Base-by-base conservation (phyloP, 2,888 invertebrate genomes). In the Mythimna albipuncta region DNA sequence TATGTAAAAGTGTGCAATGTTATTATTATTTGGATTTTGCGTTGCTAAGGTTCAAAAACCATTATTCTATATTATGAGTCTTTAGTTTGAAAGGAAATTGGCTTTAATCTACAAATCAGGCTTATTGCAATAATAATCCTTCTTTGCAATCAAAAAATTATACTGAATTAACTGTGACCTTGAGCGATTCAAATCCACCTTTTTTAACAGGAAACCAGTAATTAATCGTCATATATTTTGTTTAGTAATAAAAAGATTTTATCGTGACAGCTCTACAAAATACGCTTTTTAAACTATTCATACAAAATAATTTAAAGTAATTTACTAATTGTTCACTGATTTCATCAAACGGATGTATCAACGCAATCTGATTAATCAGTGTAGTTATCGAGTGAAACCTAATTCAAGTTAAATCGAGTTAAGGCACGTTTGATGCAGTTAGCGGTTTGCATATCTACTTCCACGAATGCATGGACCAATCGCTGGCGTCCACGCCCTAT, bases 341-440 rank as follows among this genome's bases (percentile, higher is more conserved):
- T 38, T 35, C 58, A 69, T 75, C 69, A 58, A 62, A 69, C 3
- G 26, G 50, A n/a, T 63, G 57, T 69, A 61, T 38, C n/a, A 69
- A 69, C 58, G 19, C 35, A 26, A 77, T 57, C 13, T 26, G n/a
- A 13, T 55, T 19, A 38, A 65, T 72, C 55, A 35, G 38, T 77
- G 62, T 50, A 62, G 41, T 50, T 58, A 75, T 75, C 57, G 62
- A 63, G 55, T 62, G 50, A 59, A 38, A 70, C n/a, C 54, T 55
- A 64, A 77, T 55, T 77, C 59, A 11, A 75, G 32, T 61, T 55
- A 57, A 61, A 76, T 77, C 78, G 41, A 78, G 50, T 72, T 64
- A 19, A 13, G 50, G 10, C 11, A 26, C n/a, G 32, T 11, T 52
- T 68, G 44, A 79, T 68, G n/a, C 44, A 57, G 57, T 79, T 62